Percentiles rank a stretch among this genome's conserved stretches.
Conservation (phyloP, 92 coral and sea anemone species). For the Porites divaricata region DNA sequence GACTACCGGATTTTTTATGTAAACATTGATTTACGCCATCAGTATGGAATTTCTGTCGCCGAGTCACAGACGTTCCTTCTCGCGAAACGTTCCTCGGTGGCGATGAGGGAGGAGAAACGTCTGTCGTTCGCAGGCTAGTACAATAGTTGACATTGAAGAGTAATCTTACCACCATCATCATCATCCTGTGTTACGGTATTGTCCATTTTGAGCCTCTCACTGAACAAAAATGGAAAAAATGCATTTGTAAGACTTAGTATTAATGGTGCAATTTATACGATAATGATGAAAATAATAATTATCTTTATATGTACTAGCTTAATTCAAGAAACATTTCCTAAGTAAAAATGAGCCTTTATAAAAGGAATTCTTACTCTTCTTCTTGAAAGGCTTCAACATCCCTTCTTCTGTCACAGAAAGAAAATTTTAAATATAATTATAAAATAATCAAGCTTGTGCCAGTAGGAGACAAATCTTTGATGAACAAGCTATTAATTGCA, state of each 20-base stretch:
- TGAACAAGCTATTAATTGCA: background rate
- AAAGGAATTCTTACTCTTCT: slow-evolving; percentile 69
- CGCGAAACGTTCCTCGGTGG: too few relatives aligned
- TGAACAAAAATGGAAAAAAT: slow-evolving; percentile 39
- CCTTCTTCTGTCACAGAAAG: slow-evolving; percentile 43
- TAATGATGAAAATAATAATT: too few relatives aligned
- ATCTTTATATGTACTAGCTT: too few relatives aligned
- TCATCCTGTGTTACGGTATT: slow-evolving; percentile 68
- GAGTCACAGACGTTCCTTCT: too few relatives aligned
- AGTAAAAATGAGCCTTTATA: background rate
- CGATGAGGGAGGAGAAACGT: too few relatives aligned
- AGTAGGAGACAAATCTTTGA: background rate
- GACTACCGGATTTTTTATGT: too few relatives aligned
- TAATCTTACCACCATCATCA: slow-evolving; percentile 65
- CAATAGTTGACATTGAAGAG: too few relatives aligned
- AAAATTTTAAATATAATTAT: background rate
- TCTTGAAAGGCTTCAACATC: slow-evolving; percentile 82
- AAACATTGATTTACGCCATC: too few relatives aligned
- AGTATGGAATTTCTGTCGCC: too few relatives aligned
- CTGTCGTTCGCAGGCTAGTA: too few relatives aligned
- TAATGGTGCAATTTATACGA: background rate
- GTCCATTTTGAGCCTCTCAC: slow-evolving; percentile 93
- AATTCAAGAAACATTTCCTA: too few relatives aligned
- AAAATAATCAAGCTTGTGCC: too few relatives aligned
- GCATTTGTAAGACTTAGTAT: background rate